Evolutionary conservation across 2,888 invertebrate species (phyloP).

Genomic region (Hypomecis atomaria): DNA sequence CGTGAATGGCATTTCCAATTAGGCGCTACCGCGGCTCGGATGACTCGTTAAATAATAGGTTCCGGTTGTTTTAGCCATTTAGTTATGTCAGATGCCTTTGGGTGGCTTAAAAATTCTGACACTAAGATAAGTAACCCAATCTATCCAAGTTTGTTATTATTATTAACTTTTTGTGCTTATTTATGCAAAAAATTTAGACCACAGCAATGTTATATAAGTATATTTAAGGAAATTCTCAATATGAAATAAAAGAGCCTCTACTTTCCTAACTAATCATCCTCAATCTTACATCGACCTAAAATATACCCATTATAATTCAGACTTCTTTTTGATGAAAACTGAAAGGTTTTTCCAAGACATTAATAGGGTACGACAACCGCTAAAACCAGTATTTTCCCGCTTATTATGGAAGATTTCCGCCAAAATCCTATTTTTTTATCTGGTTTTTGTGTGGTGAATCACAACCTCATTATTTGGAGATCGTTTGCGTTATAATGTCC

Average conservation of each 20-base stretch:
- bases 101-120: no score
- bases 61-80: no score
- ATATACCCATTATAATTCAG: conserved; percentile 4
- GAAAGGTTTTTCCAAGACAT: conserved; percentile 16
- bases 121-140: no score
- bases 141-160: no score
- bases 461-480: neutral
- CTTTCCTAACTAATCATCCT: neutral
- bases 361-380: conserved; percentile 29
- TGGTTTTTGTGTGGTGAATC: conserved; percentile 8
- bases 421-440: conserved; percentile 17
- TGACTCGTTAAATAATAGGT: no score
- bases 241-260: neutral
- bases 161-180: no score
- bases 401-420: conserved; percentile 22
- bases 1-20: no score
- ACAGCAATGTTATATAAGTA: no score
- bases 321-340: conserved; percentile 15
- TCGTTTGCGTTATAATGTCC: neutral
- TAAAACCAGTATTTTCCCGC: conserved; percentile 21
- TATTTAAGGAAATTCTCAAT: no score
- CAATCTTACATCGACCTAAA: neutral
- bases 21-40: no score
- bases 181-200: no score
- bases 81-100: no score